Conservation (phyloP, 1,140 invertebrate species). For the Apis florea region DNA sequence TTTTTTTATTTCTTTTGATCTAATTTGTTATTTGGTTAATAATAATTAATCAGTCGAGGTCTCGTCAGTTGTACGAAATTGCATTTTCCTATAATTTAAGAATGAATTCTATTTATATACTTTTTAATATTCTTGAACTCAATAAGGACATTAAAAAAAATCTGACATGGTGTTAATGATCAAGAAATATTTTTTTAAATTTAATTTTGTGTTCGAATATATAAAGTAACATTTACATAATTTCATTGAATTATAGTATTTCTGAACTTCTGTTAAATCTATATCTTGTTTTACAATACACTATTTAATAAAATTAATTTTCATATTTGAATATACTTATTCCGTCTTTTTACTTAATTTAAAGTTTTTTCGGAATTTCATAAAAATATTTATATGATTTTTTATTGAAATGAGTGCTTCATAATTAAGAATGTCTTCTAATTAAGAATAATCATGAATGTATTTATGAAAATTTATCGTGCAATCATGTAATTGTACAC, state of each 20-base stretch:
- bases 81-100: slow-evolving; percentile 32
- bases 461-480: slow-evolving; percentile 14
- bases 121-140: slow-evolving; percentile 5
- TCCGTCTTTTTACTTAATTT: slow-evolving; percentile 12
- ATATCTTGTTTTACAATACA: slow-evolving; percentile 8
- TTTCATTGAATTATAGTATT: slow-evolving; percentile 20
- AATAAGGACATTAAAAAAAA: neutral
- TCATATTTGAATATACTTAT: neutral
- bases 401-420: neutral
- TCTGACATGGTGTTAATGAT: neutral
- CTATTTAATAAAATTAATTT: slow-evolving; percentile 30
- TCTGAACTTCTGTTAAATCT: slow-evolving; percentile 2
- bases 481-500: slow-evolving; percentile 25
- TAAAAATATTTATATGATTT: neutral
- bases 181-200: slow-evolving; percentile 42
- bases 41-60: slow-evolving; percentile 35
- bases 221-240: neutral
- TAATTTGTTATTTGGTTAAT: slow-evolving; percentile 41
- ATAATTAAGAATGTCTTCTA: neutral
- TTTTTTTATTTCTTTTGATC: slow-evolving; percentile 19
- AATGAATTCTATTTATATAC: slow-evolving; percentile 7
- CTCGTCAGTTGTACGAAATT: slow-evolving; percentile 26
- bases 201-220: slow-evolving; percentile 14
- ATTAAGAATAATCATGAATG: neutral
- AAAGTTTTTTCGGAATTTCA: neutral